Percentiles rank a stretch among this genome's conserved stretches.
These are phyloP conservation scores for Rhogogaster chlorosoma DNA, from an alignment of 2,888 invertebrate genomes.

Conservation along the genomic window DNA sequence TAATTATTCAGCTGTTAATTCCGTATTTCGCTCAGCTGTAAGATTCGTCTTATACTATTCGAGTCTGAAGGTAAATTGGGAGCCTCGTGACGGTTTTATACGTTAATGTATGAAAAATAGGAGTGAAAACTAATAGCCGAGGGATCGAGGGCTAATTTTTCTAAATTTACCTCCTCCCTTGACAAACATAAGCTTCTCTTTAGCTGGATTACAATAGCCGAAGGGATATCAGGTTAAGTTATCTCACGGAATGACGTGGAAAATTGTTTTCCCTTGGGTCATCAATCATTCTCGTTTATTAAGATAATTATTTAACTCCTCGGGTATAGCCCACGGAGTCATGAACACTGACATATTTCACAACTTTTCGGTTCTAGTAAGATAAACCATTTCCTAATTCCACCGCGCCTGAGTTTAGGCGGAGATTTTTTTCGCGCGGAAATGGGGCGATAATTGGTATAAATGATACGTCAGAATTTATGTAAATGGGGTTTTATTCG, in stretches of 20 bases:
- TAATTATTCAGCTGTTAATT: not conserved
- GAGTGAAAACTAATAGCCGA: not conserved
- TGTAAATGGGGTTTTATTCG: not conserved
- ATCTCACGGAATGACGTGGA: not conserved
- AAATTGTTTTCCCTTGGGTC: conserved; percentile 9
- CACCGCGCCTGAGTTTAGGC: not conserved
- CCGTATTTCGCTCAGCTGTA: too few species aligned
- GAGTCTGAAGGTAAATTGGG: not conserved
- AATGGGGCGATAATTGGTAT: not conserved
- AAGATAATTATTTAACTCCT: conserved; percentile 16
- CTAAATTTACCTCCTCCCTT: not conserved
- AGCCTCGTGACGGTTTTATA: not conserved
- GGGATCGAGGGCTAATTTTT: not conserved
- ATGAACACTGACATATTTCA: not conserved
- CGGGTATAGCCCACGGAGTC: not conserved
- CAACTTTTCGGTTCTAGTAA: not conserved
- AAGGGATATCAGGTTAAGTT: not conserved
- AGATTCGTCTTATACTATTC: too few species aligned
- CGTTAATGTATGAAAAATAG: not conserved
- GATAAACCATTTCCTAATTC: not conserved
- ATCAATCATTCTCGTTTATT: conserved; percentile 23
- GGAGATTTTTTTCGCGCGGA: not conserved
- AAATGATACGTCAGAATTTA: not conserved
- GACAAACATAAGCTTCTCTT: not conserved
- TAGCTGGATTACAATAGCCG: not conserved